Evolutionary conservation across 1,140 invertebrate genomes (phyloP), one percentile per base, ranked within the genome.

Genomic region (Brachionus sp.): DNA sequence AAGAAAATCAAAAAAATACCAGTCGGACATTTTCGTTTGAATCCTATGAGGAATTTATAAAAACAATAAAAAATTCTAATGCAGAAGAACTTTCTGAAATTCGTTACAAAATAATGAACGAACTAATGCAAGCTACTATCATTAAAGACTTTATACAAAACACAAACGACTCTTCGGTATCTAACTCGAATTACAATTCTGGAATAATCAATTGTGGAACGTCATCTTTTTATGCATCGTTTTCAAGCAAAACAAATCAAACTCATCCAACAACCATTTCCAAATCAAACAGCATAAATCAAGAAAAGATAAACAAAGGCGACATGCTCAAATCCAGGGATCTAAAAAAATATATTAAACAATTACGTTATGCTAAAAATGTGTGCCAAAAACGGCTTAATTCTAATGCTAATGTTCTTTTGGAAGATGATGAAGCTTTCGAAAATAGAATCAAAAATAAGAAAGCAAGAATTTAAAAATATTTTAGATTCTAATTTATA

Each of bases 111-210:
- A 95, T 96, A 84, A 93, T 95, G 0, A 94, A 93, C 29, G 94
- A 95, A 90, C 93, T 96, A 84, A 95, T 96, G 93, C 94, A 96
- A 90, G 94, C 94, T 0, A 95, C 95, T 44, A 95, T 94, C 2
- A 91, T 95, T 82, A 94, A 35, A 95, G 89, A 95, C 95, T 87
- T 90, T 95, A 66, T 93, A 94, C 90, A 93, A 93, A 42, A 90
- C 94, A 16, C 93, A 94, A 89, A 85, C 85, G 85, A 86, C 86
- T 88, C 84, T 85, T 77, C 82, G 33, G 9, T 13, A 12, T n/a
- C 39, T 44, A n/a, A 12, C 13, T 42, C 64, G 5, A 75, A 57
- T 68, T 16, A 39, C 33, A 33, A 50, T 12, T 68, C 82, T 37
- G 64, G 82, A 57, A 84, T 84, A 75, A 53, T 84, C 2, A 84